Evolutionary conservation across 1,140 invertebrate species (phyloP), one percentile per base, ranked within the genome.

Genomic region (Zaprionus ghesquierei): DNA sequence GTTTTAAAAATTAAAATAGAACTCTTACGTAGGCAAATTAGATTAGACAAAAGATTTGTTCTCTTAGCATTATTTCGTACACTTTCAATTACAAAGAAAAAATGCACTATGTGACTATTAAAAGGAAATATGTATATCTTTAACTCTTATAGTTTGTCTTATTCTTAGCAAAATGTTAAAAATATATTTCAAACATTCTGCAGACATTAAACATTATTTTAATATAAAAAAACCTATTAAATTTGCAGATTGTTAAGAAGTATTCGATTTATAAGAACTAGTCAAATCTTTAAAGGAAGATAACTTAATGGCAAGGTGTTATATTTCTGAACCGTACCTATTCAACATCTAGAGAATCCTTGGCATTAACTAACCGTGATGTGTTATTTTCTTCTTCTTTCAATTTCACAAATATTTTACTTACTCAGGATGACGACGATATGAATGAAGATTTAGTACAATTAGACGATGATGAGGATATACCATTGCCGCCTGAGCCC

Each of bases 361-460:
- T 75, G 74, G 77, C 70, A 84, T 82, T 20, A 8, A 89, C 73
- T 91, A 90, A 89, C 64, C 63, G 51, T 75, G 54, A 84, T 41
- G 69, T 84, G 65, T 84, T 81, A 46, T 77, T 89, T 74, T 75
- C 66, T 69, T 35, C 33, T 71, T 77, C 65, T 73, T 85, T 79
- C 63, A 77, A 82, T 80, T 79, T 69, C 62, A 58, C 35, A 81
- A 75, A 79, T 61, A 68, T 74, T 79, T 44, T 38, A 41, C 59
- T 70, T 75, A 59, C 41, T 61, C 51, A 92, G 90, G 90, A 91
- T 58, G 91, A 92, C 66, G 90, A 92, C 66, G 87, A 91, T 63
- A 70, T 80, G 77, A 91, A 92, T 60, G 91, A 92, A 79, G 91
- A 92, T 91, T 90, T 92, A 89, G 91, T 92, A 76, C 91, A 92